Evolutionary conservation across 1,140 invertebrate species (phyloP).

Genomic region (Penaeus chinensis): DNA sequence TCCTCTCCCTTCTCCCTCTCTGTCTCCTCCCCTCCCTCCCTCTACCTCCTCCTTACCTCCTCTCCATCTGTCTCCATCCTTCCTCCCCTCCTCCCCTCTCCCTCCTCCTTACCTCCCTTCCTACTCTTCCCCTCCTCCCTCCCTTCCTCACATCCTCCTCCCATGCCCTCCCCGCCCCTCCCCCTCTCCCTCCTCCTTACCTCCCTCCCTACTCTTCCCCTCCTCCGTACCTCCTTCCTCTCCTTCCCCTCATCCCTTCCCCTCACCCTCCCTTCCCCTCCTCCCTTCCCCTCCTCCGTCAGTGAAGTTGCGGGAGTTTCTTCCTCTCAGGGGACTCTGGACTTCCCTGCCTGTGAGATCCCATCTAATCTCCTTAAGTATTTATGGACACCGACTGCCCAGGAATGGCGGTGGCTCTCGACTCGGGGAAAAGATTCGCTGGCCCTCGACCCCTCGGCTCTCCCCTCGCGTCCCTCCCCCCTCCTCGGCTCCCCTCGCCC

Average conservation of each 20-base stretch:
- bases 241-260: background rate
- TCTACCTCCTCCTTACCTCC: background rate
- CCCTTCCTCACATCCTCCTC: background rate
- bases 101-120: background rate
- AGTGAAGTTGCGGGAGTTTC: constrained; percentile 23
- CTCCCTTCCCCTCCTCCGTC: constrained; percentile 6
- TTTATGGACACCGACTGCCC: constrained; percentile 59
- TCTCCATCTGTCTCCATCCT: background rate
- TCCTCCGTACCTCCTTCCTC: background rate
- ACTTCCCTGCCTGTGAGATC: constrained; percentile 53
- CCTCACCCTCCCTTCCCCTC: background rate
- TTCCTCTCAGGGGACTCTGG: constrained; percentile 29
- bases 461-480: constrained; percentile 9
- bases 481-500: background rate
- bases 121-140: background rate
- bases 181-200: background rate
- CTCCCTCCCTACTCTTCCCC: background rate
- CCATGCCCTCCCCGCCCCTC: background rate
- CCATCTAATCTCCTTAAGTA: constrained; percentile 61
- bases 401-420: constrained; percentile 42
- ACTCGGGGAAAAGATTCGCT: constrained; percentile 47
- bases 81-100: background rate
- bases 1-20: background rate
- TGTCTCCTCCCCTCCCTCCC: background rate
- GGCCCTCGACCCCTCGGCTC: constrained; percentile 10